Conservation (phyloP, 2,888 invertebrate genomes). For the Watsonalla cultraria region DNA sequence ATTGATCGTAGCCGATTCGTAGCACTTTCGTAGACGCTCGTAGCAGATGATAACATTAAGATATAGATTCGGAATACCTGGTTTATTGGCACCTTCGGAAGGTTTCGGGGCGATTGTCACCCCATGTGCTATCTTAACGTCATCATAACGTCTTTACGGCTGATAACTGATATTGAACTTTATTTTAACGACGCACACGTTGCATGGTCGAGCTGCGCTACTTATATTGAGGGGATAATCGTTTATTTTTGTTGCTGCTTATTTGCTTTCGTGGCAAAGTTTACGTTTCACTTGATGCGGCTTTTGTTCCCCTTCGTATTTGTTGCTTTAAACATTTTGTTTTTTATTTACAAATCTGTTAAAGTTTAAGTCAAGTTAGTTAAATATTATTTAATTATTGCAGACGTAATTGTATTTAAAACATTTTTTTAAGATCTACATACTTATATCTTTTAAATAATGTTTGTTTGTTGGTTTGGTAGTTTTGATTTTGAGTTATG, state of each 20-base stretch:
- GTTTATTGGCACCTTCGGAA: slow-evolving; percentile 40
- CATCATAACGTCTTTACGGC: slow-evolving; percentile 46
- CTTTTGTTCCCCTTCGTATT: neutral
- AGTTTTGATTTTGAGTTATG: too few relatives aligned
- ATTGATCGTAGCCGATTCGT: slow-evolving; percentile 35
- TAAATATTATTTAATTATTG: too few relatives aligned
- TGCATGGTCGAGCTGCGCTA: slow-evolving; percentile 13
- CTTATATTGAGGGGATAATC: slow-evolving; percentile 8
- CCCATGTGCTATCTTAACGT: slow-evolving; percentile 38
- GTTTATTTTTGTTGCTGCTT: slow-evolving; percentile 2
- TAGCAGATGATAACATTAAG: slow-evolving; percentile 47
- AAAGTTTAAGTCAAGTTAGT: neutral
- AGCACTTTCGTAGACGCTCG: slow-evolving; percentile 47
- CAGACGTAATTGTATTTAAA: too few relatives aligned
- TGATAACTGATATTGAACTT: slow-evolving; percentile 43
- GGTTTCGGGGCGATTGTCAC: slow-evolving; percentile 55
- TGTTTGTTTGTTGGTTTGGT: too few relatives aligned
- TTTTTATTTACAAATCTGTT: neutral
- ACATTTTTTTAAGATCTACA: too few relatives aligned
- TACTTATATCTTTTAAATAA: too few relatives aligned
- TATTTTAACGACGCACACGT: slow-evolving; percentile 51
- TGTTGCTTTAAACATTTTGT: too few relatives aligned
- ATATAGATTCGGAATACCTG: slow-evolving; percentile 45
- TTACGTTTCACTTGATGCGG: neutral
- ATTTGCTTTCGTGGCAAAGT: neutral